phyloP scores from a whole-genome alignment of 2,888 invertebrate species.

The Mesorhabditis spiculigera region DNA sequence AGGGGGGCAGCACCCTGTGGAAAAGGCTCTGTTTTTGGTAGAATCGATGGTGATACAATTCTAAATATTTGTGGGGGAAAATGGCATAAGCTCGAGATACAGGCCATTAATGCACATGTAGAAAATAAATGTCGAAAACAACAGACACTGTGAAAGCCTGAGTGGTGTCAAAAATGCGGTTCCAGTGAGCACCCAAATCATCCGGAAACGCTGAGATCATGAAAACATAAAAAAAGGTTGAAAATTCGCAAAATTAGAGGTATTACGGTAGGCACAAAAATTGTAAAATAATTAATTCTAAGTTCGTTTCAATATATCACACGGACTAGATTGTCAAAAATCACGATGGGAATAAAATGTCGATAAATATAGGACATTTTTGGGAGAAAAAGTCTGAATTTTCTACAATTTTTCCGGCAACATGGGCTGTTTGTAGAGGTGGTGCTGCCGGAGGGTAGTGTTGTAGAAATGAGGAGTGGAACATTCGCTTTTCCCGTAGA shows the following conservation, averaged over 20 bases:
- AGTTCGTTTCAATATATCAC: too few relatives aligned
- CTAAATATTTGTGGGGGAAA: too few relatives aligned
- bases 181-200: neutral
- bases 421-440: constrained; percentile 24
- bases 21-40: too few relatives aligned
- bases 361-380: too few relatives aligned
- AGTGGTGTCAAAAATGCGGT: neutral
- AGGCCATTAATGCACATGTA: neutral
- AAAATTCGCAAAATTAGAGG: neutral
- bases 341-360: too few relatives aligned
- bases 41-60: too few relatives aligned
- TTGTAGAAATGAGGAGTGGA: constrained; percentile 39
- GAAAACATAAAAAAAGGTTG: neutral
- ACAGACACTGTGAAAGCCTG: neutral
- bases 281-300: too few relatives aligned
- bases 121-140: too few relatives aligned
- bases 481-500: constrained; percentile 42
- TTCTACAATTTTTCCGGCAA: constrained; percentile 32
- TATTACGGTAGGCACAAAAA: too few relatives aligned
- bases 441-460: constrained; percentile 28
- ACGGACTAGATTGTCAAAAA: too few relatives aligned
- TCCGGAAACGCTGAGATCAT: neutral
- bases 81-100: neutral
- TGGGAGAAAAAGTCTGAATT: too few relatives aligned
- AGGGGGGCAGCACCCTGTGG: too few relatives aligned